These are phyloP conservation scores for Symphodus melops DNA, from an alignment of 2,113 vertebrate species.

Conservation along the genomic window DNA sequence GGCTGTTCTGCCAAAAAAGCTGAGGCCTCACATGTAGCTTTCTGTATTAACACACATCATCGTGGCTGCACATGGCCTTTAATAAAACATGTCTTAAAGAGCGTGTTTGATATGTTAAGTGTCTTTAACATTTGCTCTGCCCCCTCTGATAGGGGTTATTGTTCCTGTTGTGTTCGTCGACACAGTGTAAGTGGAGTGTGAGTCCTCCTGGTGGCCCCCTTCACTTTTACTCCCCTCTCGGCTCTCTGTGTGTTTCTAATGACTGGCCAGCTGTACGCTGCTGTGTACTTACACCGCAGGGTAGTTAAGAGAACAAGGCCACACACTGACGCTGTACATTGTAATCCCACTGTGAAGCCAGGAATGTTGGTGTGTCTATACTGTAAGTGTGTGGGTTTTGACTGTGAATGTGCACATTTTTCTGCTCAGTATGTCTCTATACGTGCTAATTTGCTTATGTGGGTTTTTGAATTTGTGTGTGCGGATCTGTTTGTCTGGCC, in stretches of 20 bases:
- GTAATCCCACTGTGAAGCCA: constrained; percentile 64
- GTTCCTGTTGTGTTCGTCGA: constrained; percentile 38
- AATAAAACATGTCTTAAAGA: constrained; percentile 24
- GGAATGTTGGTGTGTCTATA: constrained; percentile 24
- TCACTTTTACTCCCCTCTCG: constrained; percentile 62
- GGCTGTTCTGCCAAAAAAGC: background rate
- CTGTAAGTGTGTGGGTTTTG: constrained; percentile 28
- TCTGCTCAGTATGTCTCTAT: constrained; percentile 29
- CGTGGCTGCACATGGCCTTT: constrained; percentile 14
- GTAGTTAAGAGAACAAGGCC: constrained; percentile 75
- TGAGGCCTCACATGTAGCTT: background rate
- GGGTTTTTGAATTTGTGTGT: constrained; percentile 56
- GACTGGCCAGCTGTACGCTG: constrained; percentile 74
- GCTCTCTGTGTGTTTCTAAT: constrained; percentile 75
- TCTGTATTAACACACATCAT: background rate
- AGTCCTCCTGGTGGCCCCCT: constrained; percentile 63
- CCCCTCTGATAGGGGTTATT: constrained; percentile 36
- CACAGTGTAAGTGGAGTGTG: constrained; percentile 54
- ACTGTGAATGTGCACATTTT: constrained; percentile 26
- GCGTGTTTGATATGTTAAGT: constrained; percentile 34
- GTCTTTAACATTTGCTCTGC: constrained; percentile 47
- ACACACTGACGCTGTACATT: constrained; percentile 73
- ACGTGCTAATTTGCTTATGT: constrained; percentile 60
- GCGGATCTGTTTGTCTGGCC: constrained; percentile 66
- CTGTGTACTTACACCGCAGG: constrained; percentile 76